Conservation (phyloP, 2,888 invertebrate genomes). For the Anthophora plumipes region DNA sequence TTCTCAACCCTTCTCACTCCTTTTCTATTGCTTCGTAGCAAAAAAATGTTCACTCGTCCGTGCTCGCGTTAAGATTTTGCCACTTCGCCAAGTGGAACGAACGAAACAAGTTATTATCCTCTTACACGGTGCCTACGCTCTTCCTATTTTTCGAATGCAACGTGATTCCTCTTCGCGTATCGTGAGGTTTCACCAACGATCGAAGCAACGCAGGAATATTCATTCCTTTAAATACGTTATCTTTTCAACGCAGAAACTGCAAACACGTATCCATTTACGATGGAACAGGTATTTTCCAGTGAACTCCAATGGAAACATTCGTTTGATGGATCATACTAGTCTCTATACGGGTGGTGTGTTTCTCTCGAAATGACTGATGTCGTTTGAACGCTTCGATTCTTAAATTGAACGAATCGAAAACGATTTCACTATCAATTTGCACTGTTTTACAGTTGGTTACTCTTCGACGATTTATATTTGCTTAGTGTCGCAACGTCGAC, state of each 20-base stretch:
- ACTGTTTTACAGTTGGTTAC: no score
- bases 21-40: neutral
- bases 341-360: no score
- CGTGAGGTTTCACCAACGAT: neutral
- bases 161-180: neutral
- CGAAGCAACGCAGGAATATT: slow-evolving; percentile 4
- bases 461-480: no score
- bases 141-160: neutral
- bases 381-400: no score
- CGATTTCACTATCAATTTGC: no score
- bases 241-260: neutral
- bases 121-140: neutral
- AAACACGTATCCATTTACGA: neutral
- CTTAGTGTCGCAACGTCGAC: no score
- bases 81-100: slow-evolving; percentile 52
- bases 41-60: slow-evolving; percentile 23
- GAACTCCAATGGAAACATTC: neutral
- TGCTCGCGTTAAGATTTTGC: slow-evolving; percentile 32
- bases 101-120: slow-evolving; percentile 53
- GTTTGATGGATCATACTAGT: neutral
- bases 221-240: slow-evolving; percentile 7
- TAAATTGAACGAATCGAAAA: no score
- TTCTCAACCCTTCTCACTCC: no score
- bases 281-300: neutral
- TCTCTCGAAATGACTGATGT: no score